These are phyloP conservation scores for Brachyptera putata DNA, from an alignment of 2,888 invertebrate species.

Conservation along the genomic window DNA sequence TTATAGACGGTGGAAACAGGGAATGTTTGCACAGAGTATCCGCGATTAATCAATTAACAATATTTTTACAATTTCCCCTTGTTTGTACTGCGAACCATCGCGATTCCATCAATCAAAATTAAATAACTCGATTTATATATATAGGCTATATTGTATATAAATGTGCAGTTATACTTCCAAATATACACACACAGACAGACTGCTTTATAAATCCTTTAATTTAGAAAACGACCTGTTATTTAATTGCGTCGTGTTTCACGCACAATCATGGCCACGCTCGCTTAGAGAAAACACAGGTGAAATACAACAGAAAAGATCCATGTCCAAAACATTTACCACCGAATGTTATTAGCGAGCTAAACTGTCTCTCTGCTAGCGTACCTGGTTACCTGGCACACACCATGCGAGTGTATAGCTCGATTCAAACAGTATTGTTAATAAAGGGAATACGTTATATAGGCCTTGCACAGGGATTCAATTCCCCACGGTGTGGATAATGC, in stretches of 20 bases:
- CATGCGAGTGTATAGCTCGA: background rate
- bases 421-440: background rate
- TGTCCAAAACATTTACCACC: background rate
- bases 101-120: conserved; percentile 14
- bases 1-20: background rate
- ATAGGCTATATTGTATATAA: no score
- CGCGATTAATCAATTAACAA: conserved; percentile 18
- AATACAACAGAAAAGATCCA: no score
- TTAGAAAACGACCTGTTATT: conserved; percentile 7
- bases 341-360: background rate
- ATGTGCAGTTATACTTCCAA: no score
- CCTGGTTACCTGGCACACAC: background rate
- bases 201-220: background rate
- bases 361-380: no score
- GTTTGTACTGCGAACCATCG: conserved; percentile 10
- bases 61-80: conserved; percentile 12
- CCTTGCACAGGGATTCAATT: background rate
- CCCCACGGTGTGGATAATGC: conserved; percentile 8
- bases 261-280: conserved; percentile 10
- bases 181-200: no score
- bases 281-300: background rate
- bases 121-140: no score
- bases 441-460: background rate
- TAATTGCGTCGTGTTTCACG: conserved; percentile 13
- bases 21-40: background rate